Percentiles rank a stretch among this genome's conserved stretches.
These are phyloP conservation scores for Tapirus indicus DNA, from an alignment of 2,797 vertebrate species.

Conservation along the genomic window DNA sequence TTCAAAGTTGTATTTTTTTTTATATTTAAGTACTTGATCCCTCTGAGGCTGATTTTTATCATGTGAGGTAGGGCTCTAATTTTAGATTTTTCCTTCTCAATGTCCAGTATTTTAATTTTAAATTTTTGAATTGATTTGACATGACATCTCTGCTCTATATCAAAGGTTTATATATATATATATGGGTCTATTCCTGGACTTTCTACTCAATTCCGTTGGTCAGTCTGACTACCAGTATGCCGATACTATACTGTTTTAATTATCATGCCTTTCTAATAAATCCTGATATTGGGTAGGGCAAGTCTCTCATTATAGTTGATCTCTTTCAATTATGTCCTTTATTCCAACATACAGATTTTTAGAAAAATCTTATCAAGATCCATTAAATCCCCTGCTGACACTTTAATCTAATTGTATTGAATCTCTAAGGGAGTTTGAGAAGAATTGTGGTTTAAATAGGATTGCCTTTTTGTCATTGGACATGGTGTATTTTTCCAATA, in stretches of 20 bases:
- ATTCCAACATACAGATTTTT: constrained; percentile 45
- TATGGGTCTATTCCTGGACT: not conserved
- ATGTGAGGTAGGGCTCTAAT: not conserved
- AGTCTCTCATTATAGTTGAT: not conserved
- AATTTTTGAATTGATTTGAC: not conserved
- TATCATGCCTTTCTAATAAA: not conserved
- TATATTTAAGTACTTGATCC: not conserved
- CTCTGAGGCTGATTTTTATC: not conserved
- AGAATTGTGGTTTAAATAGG: not conserved
- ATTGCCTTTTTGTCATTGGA: constrained; percentile 12
- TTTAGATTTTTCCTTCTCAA: constrained; percentile 20
- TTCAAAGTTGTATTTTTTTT: not conserved
- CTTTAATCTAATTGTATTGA: constrained; percentile 13
- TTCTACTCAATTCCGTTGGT: not conserved
- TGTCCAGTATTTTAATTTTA: not conserved
- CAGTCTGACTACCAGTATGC: not conserved
- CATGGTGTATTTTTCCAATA: not conserved
- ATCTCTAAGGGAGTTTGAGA: not conserved
- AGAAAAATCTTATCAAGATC: not conserved
- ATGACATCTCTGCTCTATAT: not conserved
- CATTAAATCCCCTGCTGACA: not conserved
- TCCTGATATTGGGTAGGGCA: not conserved
- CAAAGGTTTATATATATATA: not conserved
- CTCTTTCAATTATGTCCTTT: not conserved
- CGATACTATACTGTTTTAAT: not conserved